Conservation (phyloP, 2,888 invertebrate species). For the Agriopis marginaria region DNA sequence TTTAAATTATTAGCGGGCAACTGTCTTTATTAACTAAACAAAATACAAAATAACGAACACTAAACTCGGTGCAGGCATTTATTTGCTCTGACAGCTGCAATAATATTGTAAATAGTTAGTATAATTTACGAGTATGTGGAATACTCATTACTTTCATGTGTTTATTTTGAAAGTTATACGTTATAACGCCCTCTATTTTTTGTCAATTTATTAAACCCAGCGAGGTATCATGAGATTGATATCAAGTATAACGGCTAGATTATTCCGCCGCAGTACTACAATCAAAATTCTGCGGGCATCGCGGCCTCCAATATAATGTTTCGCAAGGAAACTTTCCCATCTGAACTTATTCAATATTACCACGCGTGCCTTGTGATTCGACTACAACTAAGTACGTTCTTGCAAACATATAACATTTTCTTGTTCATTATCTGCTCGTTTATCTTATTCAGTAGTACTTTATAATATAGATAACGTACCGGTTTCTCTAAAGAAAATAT, state of each 20-base stretch:
- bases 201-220: slow-evolving; percentile 5
- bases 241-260: slow-evolving; percentile 24
- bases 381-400: slow-evolving; percentile 55
- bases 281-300: slow-evolving; percentile 77
- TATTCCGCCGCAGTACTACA: slow-evolving; percentile 61
- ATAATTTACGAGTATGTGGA: too few species aligned
- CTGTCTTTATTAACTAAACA: too few species aligned
- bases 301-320: slow-evolving; percentile 79
- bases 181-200: neutral
- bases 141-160: too few species aligned
- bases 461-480: too few species aligned
- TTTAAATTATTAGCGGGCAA: too few species aligned
- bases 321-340: slow-evolving; percentile 75
- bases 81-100: too few species aligned
- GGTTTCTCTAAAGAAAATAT: too few species aligned
- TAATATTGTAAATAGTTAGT: too few species aligned
- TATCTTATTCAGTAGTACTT: too few species aligned
- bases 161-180: neutral
- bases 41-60: too few species aligned
- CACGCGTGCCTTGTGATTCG: slow-evolving; percentile 54
- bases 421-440: slow-evolving; percentile 30
- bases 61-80: too few species aligned
- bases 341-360: slow-evolving; percentile 84
- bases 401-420: slow-evolving; percentile 58
- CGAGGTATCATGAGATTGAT: slow-evolving; percentile 13